These are phyloP conservation scores for Chiridota heheva DNA, from an alignment of 35 echinoderm and acorn worm genomes.

Conservation along the genomic window DNA sequence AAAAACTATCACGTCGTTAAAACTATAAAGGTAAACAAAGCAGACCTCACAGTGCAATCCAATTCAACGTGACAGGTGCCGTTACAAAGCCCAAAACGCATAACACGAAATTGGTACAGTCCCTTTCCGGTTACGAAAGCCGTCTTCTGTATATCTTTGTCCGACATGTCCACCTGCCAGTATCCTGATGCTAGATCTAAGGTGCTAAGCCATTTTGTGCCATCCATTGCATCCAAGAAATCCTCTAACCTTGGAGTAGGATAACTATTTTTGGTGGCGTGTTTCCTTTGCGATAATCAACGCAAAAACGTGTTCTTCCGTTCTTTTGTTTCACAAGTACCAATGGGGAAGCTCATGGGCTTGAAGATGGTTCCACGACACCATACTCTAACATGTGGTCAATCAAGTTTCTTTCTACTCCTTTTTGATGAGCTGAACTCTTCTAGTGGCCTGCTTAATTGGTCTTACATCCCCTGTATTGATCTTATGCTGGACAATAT, in stretches of 20 bases:
- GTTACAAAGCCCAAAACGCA: constrained; percentile 62
- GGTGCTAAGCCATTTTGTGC: background rate
- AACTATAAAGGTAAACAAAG: constrained; percentile 40
- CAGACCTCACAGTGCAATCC: constrained; percentile 44
- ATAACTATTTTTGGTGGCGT: too few relatives aligned
- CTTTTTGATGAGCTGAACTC: background rate
- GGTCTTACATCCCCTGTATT: too few relatives aligned
- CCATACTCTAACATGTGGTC: too few relatives aligned
- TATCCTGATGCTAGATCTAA: constrained; percentile 5
- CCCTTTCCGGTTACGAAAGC: constrained; percentile 52
- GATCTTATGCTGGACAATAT: too few relatives aligned
- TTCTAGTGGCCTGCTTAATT: background rate
- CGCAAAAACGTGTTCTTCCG: background rate
- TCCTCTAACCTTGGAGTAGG: background rate
- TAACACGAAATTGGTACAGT: constrained; percentile 49
- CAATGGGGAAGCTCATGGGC: too few relatives aligned
- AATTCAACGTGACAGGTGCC: constrained; percentile 66
- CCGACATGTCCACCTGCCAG: background rate
- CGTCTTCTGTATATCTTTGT: constrained; percentile 32
- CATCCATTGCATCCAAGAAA: background rate
- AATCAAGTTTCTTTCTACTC: background rate
- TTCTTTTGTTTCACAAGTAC: constrained; percentile 1
- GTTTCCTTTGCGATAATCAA: background rate
- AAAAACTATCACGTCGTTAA: background rate
- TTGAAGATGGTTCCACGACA: too few relatives aligned